Base-by-base conservation (phyloP, 1,140 invertebrate genomes). In the Bombus picipes region DNA sequence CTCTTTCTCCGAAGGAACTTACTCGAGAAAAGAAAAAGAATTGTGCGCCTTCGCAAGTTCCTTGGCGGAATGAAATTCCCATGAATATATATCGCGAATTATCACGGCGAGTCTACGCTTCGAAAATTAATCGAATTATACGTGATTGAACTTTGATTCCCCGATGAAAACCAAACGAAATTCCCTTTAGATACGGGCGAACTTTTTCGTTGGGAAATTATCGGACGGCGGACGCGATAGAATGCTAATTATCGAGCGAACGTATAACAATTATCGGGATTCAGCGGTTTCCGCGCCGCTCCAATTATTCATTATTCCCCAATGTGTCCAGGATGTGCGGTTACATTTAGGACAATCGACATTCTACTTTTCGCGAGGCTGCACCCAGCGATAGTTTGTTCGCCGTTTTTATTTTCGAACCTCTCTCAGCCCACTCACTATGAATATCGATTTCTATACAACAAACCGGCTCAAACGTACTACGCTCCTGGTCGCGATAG, bases 221-320 rank as follows among this genome's bases (percentile, higher is more conserved):
- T 71, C 59, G 72, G 62, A 81, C 41, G 65, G 3, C 10, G 65
- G 18, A 53, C 34, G 22, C 66, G 62, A 85, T 39, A 62, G 43
- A 81, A 87, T 65, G 57, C 68, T 88, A 88, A 89, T 89, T 89
- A 87, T 81, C 53, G 70, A 77, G n/a, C 57, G 37, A 70, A 72
- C 59, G 72, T 59, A 57, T 39, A 80, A 88, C 78, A 86, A 83
- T 83, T 72, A 88, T 88, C 76, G 88, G 88, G 18, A 71, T 86
- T 71, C 57, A 71, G 28, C 32, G 70, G 53, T 68, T 79, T 73
- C 43, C 57, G 4, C 47, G 34, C 12, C 34, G 78, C 70, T 74
- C 66, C 74, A 62, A 76, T 87, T 87, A 89, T 89, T 87, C 81
- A 39, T 89, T 89, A 89, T 81, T 72, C 62, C 28, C 43, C 25